Evolutionary conservation across 2,113 vertebrate genomes (phyloP).

Genomic region (Menura novaehollandiae): DNA sequence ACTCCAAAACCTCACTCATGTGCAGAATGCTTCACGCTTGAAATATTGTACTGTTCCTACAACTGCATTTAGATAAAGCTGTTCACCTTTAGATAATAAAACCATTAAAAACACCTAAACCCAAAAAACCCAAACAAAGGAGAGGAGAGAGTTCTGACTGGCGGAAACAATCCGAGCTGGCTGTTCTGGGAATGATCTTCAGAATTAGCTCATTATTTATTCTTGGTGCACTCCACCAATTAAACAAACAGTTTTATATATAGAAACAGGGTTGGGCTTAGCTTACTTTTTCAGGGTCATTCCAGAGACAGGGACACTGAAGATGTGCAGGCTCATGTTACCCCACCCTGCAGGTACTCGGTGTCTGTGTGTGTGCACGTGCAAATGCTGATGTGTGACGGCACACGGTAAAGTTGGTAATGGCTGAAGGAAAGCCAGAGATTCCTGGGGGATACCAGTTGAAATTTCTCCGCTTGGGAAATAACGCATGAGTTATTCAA

Average conservation of each 20-base stretch:
- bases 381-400: fast-evolving
- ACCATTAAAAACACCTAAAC: neutral
- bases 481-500: neutral
- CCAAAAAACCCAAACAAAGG: neutral
- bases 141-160: neutral
- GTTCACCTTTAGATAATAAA: neutral
- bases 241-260: conserved; percentile 69
- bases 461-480: neutral
- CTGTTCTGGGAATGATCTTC: conserved; percentile 43
- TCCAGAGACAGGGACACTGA: neutral
- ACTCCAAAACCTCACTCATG: neutral
- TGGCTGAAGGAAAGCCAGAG: neutral
- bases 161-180: neutral
- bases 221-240: conserved; percentile 67
- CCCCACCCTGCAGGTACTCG: neutral
- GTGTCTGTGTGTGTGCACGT: fast-evolving
- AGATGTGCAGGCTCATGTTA: neutral
- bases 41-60: neutral
- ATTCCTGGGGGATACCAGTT: neutral
- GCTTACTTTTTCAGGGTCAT: conserved; percentile 52
- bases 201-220: conserved; percentile 72
- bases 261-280: conserved; percentile 51
- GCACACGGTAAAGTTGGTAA: neutral
- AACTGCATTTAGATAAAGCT: neutral
- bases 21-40: neutral